Percentiles rank a stretch among this genome's conserved stretches.
Evolutionary conservation across 1,140 invertebrate species (phyloP).

Genomic region (Propsilocerus akamusi): DNA sequence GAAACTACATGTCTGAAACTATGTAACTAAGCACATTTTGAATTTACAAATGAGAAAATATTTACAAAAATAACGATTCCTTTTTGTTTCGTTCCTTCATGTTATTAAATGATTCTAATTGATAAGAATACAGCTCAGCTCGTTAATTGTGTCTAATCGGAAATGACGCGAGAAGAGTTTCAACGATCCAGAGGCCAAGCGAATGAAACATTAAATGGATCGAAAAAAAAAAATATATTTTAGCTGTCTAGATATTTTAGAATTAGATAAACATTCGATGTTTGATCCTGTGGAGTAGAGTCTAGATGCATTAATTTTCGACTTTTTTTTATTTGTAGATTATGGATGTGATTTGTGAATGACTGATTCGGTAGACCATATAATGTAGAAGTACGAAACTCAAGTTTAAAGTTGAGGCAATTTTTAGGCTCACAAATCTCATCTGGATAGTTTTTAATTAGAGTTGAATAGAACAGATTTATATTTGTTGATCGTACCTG

Average conservation of each 20-base stretch:
- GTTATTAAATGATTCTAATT: too few species aligned
- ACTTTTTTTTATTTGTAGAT: background rate
- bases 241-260: too few species aligned
- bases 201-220: too few species aligned
- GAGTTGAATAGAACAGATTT: background rate
- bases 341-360: background rate
- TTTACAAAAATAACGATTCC: background rate
- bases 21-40: conserved; percentile 1
- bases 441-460: background rate
- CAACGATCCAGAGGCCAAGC: background rate
- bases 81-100: too few species aligned
- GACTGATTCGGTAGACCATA: background rate
- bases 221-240: too few species aligned
- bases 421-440: background rate
- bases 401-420: background rate
- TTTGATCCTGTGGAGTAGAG: too few species aligned
- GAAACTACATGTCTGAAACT: conserved; percentile 3
- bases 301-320: too few species aligned
- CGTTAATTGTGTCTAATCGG: background rate
- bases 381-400: background rate
- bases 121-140: background rate
- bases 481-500: conserved; percentile 2
- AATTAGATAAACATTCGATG: too few species aligned
- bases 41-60: background rate
- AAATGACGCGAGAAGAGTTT: background rate